A percentile compares a stretch with the other conserved stretches of the same genome.
Conservation (phyloP, 2,888 invertebrate species). For the Nymphalis polychloros region DNA sequence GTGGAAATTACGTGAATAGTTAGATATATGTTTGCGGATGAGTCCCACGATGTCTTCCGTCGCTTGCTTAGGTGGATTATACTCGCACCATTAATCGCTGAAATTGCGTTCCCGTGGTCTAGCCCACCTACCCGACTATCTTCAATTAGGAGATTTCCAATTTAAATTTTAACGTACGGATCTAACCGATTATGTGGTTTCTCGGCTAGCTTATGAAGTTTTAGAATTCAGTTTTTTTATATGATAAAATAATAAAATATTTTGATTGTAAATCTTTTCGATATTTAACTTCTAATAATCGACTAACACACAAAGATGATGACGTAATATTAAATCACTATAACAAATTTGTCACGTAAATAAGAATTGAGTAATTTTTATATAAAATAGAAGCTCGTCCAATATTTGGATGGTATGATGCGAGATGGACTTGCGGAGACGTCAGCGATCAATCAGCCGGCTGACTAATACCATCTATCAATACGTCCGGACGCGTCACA, state of each 20-base stretch:
- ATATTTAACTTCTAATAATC: neutral
- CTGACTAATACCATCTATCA: conserved; percentile 77
- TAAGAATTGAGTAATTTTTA: conserved; percentile 14
- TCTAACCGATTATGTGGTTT: conserved; percentile 3
- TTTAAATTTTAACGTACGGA: conserved; percentile 52
- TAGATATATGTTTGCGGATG: conserved; percentile 58
- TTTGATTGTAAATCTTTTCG: neutral
- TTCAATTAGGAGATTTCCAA: conserved; percentile 75
- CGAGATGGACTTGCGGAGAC: conserved; percentile 56
- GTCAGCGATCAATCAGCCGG: conserved; percentile 75
- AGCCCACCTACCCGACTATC: conserved; percentile 57
- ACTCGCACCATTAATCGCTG: conserved; percentile 76
- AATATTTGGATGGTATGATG: conserved; percentile 49
- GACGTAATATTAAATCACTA: neutral
- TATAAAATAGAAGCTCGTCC: conserved; percentile 42
- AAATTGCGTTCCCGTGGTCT: conserved; percentile 71
- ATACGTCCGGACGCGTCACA: conserved; percentile 65
- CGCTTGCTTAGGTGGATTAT: conserved; percentile 76
- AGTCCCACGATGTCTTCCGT: conserved; percentile 62
- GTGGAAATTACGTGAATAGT: conserved; percentile 55
- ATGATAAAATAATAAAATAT: neutral
- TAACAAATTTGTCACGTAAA: neutral
- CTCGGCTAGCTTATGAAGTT: neutral
- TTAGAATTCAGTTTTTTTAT: neutral
- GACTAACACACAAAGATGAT: too few species aligned